Evolutionary conservation across 53 echinoderm and acorn worm species (phyloP), one percentile per base, ranked within the genome.

Genomic region (Stichopus horrens): DNA sequence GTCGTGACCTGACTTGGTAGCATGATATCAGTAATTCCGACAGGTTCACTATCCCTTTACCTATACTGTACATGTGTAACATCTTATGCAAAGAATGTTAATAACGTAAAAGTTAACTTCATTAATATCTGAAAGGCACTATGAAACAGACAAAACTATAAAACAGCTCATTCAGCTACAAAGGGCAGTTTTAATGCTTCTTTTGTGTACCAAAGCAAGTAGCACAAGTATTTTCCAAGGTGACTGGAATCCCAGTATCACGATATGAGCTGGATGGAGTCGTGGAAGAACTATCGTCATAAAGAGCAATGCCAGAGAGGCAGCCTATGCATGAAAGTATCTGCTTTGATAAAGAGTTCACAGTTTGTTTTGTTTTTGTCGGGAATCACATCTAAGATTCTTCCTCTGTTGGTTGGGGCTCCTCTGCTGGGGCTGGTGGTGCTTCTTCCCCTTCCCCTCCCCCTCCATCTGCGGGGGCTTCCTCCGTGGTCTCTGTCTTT

Each of bases 371-470:
- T 37, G 76, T 76, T 52, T 52, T 68, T 23, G 11, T 19, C 52
- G 11, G 76, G n/a, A 68, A 68, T 37, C 63, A 63, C 63, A 63
- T 13, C 63, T 63, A 63, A 13, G 63, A 63, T 16, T 63, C 63
- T 83, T 94, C 94, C 83, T 96, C 96, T 74, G 86, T 94, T 16
- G 93, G 93, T 54, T 96, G 94, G 54, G 91, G 88, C 21, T 94
- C 96, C 90, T 96, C 96, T 73, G 92, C 74, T 53, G 92, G 89
- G 14, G 94, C 94, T 86, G 96, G 94, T 7, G 94, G 68, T 6
- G 91, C 77, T 60, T 79, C 88, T 53, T 96, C 96, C 21, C 94
- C 96, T 9, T 80, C 94, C 37, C 91, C 96, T 52, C 94, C 94
- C 22, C 91, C 96, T 23, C 90, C 93, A 51, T 93, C 94, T 54